phyloP scores from a whole-genome alignment of 2,797 vertebrate genomes.

The Gymnothorax reevesii region DNA sequence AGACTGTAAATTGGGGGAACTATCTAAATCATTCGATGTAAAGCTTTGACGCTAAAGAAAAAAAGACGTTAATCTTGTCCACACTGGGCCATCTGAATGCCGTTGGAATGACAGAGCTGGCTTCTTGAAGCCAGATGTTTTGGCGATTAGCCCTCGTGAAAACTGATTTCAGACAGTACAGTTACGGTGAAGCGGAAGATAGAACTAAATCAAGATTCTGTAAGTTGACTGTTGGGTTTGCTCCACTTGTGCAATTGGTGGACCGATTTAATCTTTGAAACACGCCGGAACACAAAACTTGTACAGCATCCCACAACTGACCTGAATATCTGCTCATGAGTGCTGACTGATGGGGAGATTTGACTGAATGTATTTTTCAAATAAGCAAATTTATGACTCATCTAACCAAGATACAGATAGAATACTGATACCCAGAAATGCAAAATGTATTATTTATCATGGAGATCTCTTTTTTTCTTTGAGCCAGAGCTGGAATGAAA shows the following conservation, averaged over 20 bases:
- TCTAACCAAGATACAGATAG: not conserved
- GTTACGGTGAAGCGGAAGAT: not conserved
- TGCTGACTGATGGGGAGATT: not conserved
- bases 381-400: not conserved
- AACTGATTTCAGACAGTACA: not conserved
- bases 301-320: not conserved
- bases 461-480: too few species aligned
- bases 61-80: not conserved
- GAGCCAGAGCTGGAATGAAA: too few species aligned
- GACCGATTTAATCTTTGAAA: not conserved
- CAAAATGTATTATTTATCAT: not conserved
- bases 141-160: not conserved
- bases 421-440: not conserved
- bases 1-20: not conserved
- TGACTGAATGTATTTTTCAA: not conserved
- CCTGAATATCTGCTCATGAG: too few species aligned
- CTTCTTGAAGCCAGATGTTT: constrained; percentile 1
- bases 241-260: not conserved
- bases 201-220: not conserved
- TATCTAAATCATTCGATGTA: constrained; percentile 4
- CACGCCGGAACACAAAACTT: not conserved
- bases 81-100: constrained; percentile 12
- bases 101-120: constrained; percentile 15
- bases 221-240: not conserved
- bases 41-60: not conserved